phyloP scores from a whole-genome alignment of 23 tunicate genomes.

The Diplosoma virens region DNA sequence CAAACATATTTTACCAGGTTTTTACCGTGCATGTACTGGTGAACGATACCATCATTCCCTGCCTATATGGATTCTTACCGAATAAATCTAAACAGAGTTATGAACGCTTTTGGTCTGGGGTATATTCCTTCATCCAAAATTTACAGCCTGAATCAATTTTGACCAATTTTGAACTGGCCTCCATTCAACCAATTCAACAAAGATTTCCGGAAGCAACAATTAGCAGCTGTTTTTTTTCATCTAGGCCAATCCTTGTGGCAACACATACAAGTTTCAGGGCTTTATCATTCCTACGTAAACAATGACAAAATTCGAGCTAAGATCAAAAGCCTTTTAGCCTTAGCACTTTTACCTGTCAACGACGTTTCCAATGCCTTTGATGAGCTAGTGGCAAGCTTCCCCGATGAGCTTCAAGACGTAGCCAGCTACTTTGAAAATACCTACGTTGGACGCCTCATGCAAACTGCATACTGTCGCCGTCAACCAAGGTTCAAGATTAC shows the following conservation, averaged over 20 bases:
- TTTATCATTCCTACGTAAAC: background rate
- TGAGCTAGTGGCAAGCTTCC: constrained; percentile 5
- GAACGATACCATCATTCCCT: background rate
- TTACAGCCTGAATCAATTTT: constrained; percentile 10
- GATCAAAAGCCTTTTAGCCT: constrained; percentile 5
- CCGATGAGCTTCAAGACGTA: background rate
- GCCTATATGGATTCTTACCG: constrained; percentile 10
- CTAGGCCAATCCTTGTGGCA: constrained; percentile 17
- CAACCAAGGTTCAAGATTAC: background rate
- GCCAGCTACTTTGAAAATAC: constrained; percentile 18
- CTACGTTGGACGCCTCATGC: constrained; percentile 15
- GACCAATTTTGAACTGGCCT: constrained; percentile 26
- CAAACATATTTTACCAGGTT: constrained; percentile 13
- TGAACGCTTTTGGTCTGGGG: background rate
- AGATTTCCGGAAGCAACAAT: constrained; percentile 7
- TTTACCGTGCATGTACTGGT: constrained; percentile 15
- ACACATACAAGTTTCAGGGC: constrained; percentile 12
- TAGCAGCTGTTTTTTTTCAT: constrained; percentile 22
- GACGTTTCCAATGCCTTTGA: constrained; percentile 20
- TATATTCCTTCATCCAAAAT: background rate
- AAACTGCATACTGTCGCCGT: constrained; percentile 1
- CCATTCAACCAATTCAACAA: background rate
- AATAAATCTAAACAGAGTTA: constrained; percentile 1
- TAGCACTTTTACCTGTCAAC: constrained; percentile 21
- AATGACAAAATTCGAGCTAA: constrained; percentile 8